Conservation (phyloP, 1,140 invertebrate genomes). For the Apis cerana region DNA sequence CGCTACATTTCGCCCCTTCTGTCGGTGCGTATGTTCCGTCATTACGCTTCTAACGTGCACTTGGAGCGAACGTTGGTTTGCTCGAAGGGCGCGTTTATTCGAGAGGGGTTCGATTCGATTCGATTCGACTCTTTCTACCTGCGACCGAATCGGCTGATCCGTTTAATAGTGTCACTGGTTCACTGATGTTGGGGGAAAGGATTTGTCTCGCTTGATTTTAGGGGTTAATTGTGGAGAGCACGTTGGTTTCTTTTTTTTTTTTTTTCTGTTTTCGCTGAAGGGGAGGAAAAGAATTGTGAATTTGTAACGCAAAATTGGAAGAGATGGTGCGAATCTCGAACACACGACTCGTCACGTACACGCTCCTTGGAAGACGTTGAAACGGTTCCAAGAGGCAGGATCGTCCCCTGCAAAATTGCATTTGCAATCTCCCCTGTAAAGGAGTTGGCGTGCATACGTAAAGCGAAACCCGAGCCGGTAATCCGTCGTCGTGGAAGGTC, state of each 20-base stretch:
- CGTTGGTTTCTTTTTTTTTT: neutral
- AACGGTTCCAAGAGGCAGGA: neutral
- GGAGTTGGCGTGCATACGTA: slow-evolving; percentile 35
- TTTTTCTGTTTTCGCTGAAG: too few species aligned
- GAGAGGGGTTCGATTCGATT: neutral
- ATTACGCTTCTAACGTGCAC: slow-evolving; percentile 50
- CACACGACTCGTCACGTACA: too few species aligned
- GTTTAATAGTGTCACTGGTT: slow-evolving; percentile 37
- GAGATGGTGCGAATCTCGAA: too few species aligned
- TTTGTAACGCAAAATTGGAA: too few species aligned
- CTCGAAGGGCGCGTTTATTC: too few species aligned
- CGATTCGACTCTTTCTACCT: slow-evolving; percentile 35
- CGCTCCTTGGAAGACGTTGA: neutral
- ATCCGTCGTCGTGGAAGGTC: slow-evolving; percentile 58
- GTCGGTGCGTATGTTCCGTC: slow-evolving; percentile 75
- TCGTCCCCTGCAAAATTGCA: slow-evolving; percentile 37
- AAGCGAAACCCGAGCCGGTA: slow-evolving; percentile 43
- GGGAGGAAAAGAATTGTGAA: too few species aligned
- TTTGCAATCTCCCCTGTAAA: slow-evolving; percentile 10
- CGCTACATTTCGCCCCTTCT: slow-evolving; percentile 80
- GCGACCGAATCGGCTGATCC: slow-evolving; percentile 47
- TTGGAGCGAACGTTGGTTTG: too few species aligned
- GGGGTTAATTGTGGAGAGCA: neutral
- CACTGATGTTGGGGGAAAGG: neutral
- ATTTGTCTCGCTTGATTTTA: neutral